Evolutionary conservation across 2,888 invertebrate species (phyloP).

Genomic region (Drosophila neotestacea): DNA sequence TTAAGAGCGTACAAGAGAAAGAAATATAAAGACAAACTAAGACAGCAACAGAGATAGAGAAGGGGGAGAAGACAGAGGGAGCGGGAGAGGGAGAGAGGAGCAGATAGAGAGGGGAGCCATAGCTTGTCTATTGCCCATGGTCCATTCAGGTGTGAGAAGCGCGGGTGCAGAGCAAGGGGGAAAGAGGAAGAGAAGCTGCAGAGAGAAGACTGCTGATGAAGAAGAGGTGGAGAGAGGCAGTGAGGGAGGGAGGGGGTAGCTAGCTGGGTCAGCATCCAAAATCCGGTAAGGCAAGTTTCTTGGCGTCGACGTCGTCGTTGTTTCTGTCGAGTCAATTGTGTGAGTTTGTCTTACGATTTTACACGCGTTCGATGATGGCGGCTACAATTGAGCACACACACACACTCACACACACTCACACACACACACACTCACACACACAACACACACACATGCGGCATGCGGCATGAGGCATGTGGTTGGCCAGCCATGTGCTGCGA

Average conservation of each 20-base stretch:
- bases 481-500: conserved; percentile 73
- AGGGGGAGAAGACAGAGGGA: background rate
- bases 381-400: conserved; percentile 71
- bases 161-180: background rate
- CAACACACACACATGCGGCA: background rate
- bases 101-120: conserved; percentile 21
- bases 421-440: conserved; percentile 1
- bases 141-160: conserved; percentile 53
- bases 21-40: conserved; percentile 11
- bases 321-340: conserved; percentile 48
- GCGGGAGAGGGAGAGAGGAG: conserved; percentile 11
- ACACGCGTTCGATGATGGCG: conserved; percentile 66
- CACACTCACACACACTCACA: conserved; percentile 28
- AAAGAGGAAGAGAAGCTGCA: background rate
- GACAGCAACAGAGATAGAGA: background rate
- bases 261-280: conserved; percentile 73
- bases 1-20: conserved; percentile 39
- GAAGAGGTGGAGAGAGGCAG: background rate
- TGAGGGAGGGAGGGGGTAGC: background rate
- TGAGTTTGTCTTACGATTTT: conserved; percentile 63
- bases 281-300: conserved; percentile 81
- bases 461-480: conserved; percentile 16
- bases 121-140: conserved; percentile 58
- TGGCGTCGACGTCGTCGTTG: conserved; percentile 47
- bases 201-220: background rate